These are phyloP conservation scores for Rissa tridactyla DNA, from an alignment of 2,113 vertebrate species.

Conservation along the genomic window DNA sequence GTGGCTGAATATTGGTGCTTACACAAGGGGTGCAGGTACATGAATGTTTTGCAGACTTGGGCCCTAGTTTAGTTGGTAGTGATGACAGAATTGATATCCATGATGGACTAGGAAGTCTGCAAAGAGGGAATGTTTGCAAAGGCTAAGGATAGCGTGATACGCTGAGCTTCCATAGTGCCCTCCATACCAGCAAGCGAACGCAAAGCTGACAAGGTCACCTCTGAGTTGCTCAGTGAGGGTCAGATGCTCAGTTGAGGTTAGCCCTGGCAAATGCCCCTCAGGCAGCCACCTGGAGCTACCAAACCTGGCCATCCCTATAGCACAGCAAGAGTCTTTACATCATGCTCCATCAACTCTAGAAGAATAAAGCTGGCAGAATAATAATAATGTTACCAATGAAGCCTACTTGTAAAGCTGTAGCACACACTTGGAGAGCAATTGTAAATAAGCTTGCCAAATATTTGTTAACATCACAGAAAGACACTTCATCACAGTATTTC, in stretches of 20 bases:
- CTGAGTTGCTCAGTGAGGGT: background rate
- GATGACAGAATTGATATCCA: background rate
- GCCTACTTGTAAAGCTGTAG: background rate
- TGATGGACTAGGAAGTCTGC: background rate
- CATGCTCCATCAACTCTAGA: background rate
- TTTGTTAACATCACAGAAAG: background rate
- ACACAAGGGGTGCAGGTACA: rapidly evolving
- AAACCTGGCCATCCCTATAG: background rate
- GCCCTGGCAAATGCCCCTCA: background rate
- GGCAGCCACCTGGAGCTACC: background rate
- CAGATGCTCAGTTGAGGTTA: background rate
- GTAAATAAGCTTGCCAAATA: background rate
- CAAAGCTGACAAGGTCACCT: background rate
- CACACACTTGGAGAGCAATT: background rate
- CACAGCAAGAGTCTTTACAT: background rate
- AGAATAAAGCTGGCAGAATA: background rate
- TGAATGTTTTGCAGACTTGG: background rate
- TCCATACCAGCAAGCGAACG: rapidly evolving
- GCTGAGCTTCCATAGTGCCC: background rate
- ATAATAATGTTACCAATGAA: background rate
- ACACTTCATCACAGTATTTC: background rate
- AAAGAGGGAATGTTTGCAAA: background rate
- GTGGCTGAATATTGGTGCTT: background rate
- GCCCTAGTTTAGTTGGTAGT: background rate
- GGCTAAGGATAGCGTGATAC: background rate